Evolutionary conservation across 2,888 invertebrate species (phyloP).

Genomic region (Notodonta dromedarius): DNA sequence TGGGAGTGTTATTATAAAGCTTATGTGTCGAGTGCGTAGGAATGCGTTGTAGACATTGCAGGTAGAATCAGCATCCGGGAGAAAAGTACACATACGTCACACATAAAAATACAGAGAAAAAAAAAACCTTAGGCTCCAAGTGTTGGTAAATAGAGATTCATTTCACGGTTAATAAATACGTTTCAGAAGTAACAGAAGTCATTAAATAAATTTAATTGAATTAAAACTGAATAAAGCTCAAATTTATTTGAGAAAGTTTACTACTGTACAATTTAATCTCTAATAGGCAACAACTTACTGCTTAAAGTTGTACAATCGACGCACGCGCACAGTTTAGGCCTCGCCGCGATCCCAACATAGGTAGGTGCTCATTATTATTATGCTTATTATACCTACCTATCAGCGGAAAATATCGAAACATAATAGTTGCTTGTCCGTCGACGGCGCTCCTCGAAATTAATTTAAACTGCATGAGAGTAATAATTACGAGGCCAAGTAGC

Average conservation of each 20-base stretch:
- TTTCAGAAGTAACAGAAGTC: too few relatives aligned
- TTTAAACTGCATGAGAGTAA: constrained; percentile 76
- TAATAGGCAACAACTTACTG: too few relatives aligned
- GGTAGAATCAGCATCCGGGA: not conserved
- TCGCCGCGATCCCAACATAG: constrained; percentile 16
- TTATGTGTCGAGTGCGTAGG: not conserved
- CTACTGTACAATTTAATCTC: too few relatives aligned
- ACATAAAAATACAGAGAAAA: not conserved
- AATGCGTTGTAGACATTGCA: not conserved
- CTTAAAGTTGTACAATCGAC: too few relatives aligned
- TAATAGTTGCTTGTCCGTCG: constrained; percentile 60
- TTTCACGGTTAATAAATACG: too few relatives aligned
- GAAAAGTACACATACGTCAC: not conserved
- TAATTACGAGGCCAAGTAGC: constrained; percentile 69
- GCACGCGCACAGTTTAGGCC: too few relatives aligned
- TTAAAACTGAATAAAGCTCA: too few relatives aligned
- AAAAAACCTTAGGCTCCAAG: too few relatives aligned
- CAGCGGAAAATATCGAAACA: constrained; percentile 62
- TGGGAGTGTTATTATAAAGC: not conserved
- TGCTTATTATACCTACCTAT: constrained; percentile 29
- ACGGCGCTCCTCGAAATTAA: constrained; percentile 73
- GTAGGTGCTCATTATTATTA: constrained; percentile 54
- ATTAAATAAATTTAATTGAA: too few relatives aligned
- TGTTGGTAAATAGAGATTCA: too few relatives aligned
- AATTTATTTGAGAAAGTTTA: too few relatives aligned